Evolutionary conservation across 2,113 vertebrate species (phyloP), one percentile per base, ranked within the genome.

Genomic region (Prunella fulvescens): DNA sequence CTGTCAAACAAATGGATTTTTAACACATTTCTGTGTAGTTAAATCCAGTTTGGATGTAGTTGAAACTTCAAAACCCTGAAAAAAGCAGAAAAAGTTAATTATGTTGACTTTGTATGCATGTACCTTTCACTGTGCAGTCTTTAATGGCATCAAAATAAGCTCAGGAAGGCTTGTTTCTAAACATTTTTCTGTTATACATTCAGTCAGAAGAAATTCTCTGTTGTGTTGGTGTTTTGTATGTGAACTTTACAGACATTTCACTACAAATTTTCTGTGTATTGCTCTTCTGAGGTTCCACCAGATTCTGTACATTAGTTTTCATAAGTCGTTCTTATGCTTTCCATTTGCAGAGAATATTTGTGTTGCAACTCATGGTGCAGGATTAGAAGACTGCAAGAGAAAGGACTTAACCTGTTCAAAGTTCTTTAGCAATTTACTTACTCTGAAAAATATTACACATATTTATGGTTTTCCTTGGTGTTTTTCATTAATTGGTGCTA

Each of bases 1-100:
- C 79, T 95, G 74, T 87, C 87, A 90, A 94, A 93, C 67, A 85
- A 92, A 81, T 50, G 66, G 66, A 85, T 89, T 89, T 92, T 95
- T 72, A 92, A 69, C 1, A 1, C 37, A 1, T 66, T 87, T 92
- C 54, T 47, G 4, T 50, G 39, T 70, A 72, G 58, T 82, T 87
- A 80, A 87, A 57, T 80, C 81, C 65, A 53, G 61, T 79, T 89
- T 72, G 58, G 66, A 25, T 85, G 62, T 58, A 85, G 62, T 6
- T 64, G 79, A 33, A 83, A 84, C 79, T 77, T 87, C 53, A 87
- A 64, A 93, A 90, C 9, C 5, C 54, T 58, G 25, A 79, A 87
- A 40, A 33, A 37, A 80, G 45, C 53, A 90, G 62, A 47, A 92
- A 87, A 87, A 88, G 77, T 16, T 35, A 66, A 60, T 60, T 74